Percentiles rank a stretch among this genome's conserved stretches.
These are phyloP conservation scores for Megaceryle maxima DNA, from an alignment of 2,113 vertebrate genomes.

Conservation along the genomic window DNA sequence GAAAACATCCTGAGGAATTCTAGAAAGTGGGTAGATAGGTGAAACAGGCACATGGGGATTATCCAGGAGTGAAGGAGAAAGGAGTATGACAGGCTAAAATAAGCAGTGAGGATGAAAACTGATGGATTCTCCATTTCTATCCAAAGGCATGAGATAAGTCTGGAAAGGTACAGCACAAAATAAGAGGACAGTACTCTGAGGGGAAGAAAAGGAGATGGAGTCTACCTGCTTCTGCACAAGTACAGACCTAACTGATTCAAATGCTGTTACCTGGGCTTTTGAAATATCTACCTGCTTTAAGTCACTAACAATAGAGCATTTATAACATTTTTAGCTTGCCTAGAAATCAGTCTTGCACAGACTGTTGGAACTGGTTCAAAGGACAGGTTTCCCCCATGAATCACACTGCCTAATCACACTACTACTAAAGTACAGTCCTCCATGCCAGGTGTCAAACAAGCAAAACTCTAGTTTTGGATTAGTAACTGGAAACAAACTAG, in stretches of 20 bases:
- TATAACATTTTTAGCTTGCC: no score
- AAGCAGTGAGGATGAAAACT: background rate
- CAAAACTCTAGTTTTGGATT: background rate
- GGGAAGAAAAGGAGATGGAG: background rate
- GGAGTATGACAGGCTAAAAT: background rate
- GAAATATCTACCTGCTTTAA: background rate
- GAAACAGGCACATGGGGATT: background rate
- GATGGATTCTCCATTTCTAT: background rate
- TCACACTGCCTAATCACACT: background rate
- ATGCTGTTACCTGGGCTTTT: background rate
- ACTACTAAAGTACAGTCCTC: background rate
- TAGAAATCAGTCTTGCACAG: background rate
- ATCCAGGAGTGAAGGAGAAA: background rate
- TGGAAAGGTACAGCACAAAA: background rate
- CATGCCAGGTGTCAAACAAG: rapidly evolving
- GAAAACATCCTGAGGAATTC: background rate
- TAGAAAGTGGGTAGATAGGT: background rate
- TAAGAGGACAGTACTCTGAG: background rate
- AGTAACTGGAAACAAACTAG: background rate
- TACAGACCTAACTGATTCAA: background rate
- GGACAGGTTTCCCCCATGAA: background rate
- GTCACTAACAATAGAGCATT: background rate
- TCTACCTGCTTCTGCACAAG: background rate
- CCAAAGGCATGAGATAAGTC: background rate
- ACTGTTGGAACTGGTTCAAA: background rate